These are phyloP conservation scores for Lepisosteus osseus DNA, from an alignment of 2,113 vertebrate species.

Conservation along the genomic window DNA sequence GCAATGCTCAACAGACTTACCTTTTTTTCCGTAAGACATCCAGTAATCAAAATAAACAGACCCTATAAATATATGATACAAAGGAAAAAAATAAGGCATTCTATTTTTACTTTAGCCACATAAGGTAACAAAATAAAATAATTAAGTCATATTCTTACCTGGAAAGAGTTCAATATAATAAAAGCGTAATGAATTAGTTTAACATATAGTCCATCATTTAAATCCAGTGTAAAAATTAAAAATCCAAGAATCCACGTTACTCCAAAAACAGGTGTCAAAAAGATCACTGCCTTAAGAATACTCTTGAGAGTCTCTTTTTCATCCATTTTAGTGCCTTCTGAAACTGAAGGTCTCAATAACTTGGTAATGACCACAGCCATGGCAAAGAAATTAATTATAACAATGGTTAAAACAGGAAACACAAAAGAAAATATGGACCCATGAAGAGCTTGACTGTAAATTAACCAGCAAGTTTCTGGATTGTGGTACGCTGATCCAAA, in stretches of 20 bases:
- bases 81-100: slow-evolving; percentile 17
- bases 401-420: slow-evolving; percentile 73
- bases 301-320: slow-evolving; percentile 47
- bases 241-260: slow-evolving; percentile 67
- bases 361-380: slow-evolving; percentile 79
- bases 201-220: background rate
- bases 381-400: slow-evolving; percentile 73
- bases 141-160: slow-evolving; percentile 46
- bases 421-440: slow-evolving; percentile 76
- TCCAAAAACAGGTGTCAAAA: slow-evolving; percentile 67
- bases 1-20: slow-evolving; percentile 36
- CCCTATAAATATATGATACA: slow-evolving; percentile 49
- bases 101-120: background rate
- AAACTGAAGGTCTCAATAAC: slow-evolving; percentile 65
- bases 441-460: slow-evolving; percentile 47
- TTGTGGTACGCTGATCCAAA: slow-evolving; percentile 53
- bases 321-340: background rate
- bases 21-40: slow-evolving; percentile 57
- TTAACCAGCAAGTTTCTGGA: slow-evolving; percentile 71
- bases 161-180: slow-evolving; percentile 57
- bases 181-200: slow-evolving; percentile 52
- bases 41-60: slow-evolving; percentile 64
- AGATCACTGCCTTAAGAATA: slow-evolving; percentile 56
- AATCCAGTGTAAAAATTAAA: slow-evolving; percentile 35
- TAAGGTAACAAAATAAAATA: background rate